Percentiles rank a stretch among this genome's conserved stretches.
These are phyloP conservation scores for Temnothorax rugatulus DNA, from an alignment of 2,888 invertebrate species.

Conservation along the genomic window DNA sequence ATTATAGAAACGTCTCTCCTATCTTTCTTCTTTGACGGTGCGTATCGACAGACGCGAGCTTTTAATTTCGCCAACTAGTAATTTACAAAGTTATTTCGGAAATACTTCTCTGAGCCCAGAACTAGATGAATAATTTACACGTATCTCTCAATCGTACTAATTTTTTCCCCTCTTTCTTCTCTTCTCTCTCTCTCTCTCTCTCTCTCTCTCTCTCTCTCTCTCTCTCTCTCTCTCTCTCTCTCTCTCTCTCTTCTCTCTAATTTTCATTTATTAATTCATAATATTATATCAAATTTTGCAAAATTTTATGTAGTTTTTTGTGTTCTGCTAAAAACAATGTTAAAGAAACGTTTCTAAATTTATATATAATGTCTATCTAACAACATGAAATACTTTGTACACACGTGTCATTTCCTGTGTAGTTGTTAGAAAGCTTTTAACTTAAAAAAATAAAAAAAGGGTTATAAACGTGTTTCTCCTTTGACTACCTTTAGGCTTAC, in stretches of 20 bases:
- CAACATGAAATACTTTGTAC: not conserved
- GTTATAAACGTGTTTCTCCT: not conserved
- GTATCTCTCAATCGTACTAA: not conserved
- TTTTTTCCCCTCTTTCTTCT: not conserved
- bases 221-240: not conserved
- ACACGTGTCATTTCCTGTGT: not conserved
- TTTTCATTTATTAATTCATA: not conserved
- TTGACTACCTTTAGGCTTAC: not conserved
- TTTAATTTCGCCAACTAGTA: constrained; percentile 77
- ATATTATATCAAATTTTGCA: not conserved
- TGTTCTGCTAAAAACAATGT: not conserved
- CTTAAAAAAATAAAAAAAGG: not conserved
- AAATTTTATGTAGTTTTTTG: not conserved
- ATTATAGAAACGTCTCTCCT: constrained; percentile 82
- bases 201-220: not conserved
- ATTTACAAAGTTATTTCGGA: constrained; percentile 1
- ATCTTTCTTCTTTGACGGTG: constrained; percentile 40
- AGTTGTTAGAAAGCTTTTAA: not conserved
- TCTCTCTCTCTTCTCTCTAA: not conserved
- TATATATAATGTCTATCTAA: not conserved
- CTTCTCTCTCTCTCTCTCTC: too few relatives aligned
- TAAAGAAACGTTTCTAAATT: not conserved
- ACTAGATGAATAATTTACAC: not conserved
- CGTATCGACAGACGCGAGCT: constrained; percentile 67
- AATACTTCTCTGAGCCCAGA: not conserved